These are phyloP conservation scores for Physocephala rufipes DNA, from an alignment of 2,888 invertebrate species.

Conservation along the genomic window DNA sequence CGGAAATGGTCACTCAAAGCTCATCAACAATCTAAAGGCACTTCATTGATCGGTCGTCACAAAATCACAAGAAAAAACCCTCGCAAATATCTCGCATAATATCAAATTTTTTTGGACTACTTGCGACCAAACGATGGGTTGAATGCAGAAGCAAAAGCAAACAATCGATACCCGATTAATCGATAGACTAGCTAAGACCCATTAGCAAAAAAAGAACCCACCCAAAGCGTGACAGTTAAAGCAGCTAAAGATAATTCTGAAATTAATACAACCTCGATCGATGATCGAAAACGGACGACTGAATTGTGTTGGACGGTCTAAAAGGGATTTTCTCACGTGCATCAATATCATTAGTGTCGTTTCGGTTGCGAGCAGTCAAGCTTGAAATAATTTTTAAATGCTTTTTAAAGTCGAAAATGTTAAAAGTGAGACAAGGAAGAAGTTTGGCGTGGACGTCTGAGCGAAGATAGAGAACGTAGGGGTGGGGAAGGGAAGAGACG, in stretches of 20 bases:
- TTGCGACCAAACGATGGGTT: too few relatives aligned
- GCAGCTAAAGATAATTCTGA: slow-evolving; percentile 23
- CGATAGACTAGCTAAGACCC: too few relatives aligned
- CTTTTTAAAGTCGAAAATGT: slow-evolving; percentile 3
- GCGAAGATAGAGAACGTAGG: not conserved
- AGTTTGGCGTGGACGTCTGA: not conserved
- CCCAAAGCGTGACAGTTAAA: slow-evolving; percentile 13
- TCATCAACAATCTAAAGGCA: slow-evolving; percentile 28
- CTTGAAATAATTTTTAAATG: slow-evolving; percentile 28
- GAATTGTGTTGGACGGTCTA: too few relatives aligned
- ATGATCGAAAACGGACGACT: not conserved
- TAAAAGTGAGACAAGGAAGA: not conserved
- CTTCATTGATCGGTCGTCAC: slow-evolving; percentile 20
- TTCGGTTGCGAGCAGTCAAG: slow-evolving; percentile 27
- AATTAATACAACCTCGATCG: slow-evolving; percentile 25
- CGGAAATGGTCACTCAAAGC: slow-evolving; percentile 4
- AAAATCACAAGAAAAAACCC: slow-evolving; percentile 14
- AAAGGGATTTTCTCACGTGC: slow-evolving; percentile 31
- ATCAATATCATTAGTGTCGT: not conserved
- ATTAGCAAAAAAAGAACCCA: not conserved
- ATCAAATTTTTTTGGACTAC: too few relatives aligned
- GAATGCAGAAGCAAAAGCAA: too few relatives aligned
- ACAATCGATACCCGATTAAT: too few relatives aligned
- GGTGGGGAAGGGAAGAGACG: not conserved
- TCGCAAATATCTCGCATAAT: not conserved